These are phyloP conservation scores for Proisotoma minuta DNA, from an alignment of 2,888 invertebrate genomes.

Conservation along the genomic window DNA sequence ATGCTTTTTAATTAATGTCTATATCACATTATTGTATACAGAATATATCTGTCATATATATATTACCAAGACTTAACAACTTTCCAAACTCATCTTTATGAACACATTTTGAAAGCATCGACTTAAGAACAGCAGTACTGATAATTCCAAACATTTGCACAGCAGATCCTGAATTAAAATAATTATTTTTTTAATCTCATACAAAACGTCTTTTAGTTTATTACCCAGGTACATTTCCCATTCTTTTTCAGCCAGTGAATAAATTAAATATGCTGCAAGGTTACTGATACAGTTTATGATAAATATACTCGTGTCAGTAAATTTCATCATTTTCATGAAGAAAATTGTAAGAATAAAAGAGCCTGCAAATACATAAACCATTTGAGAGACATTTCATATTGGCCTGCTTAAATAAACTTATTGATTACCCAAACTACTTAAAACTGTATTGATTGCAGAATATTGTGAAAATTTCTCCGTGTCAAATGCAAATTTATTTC, in stretches of 20 bases:
- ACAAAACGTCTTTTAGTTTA: no score
- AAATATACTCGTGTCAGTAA: slow-evolving; percentile 23
- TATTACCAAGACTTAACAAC: slow-evolving; percentile 34
- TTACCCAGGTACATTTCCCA: slow-evolving; percentile 38
- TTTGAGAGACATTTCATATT: background rate
- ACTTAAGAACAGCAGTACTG: slow-evolving; percentile 58
- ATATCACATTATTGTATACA: no score
- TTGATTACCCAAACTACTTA: slow-evolving; percentile 52
- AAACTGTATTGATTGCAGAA: slow-evolving; percentile 55
- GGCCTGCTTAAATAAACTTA: background rate
- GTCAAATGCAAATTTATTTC: slow-evolving; percentile 63
- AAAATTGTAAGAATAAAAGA: slow-evolving; percentile 51
- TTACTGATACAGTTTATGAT: slow-evolving; percentile 26
- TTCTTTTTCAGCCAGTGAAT: slow-evolving; percentile 23
- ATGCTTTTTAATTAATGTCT: no score
- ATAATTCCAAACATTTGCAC: slow-evolving; percentile 56
- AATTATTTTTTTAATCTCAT: no score
- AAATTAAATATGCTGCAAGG: slow-evolving; percentile 21
- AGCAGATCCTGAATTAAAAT: slow-evolving; percentile 49
- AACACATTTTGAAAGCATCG: slow-evolving; percentile 60
- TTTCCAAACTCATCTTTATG: slow-evolving; percentile 58
- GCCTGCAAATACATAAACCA: slow-evolving; percentile 50
- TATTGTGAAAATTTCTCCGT: slow-evolving; percentile 60
- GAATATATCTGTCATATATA: no score
- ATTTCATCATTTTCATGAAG: slow-evolving; percentile 22